These are phyloP conservation scores for Rhea pennata DNA, from an alignment of 2,113 vertebrate species.

Conservation along the genomic window DNA sequence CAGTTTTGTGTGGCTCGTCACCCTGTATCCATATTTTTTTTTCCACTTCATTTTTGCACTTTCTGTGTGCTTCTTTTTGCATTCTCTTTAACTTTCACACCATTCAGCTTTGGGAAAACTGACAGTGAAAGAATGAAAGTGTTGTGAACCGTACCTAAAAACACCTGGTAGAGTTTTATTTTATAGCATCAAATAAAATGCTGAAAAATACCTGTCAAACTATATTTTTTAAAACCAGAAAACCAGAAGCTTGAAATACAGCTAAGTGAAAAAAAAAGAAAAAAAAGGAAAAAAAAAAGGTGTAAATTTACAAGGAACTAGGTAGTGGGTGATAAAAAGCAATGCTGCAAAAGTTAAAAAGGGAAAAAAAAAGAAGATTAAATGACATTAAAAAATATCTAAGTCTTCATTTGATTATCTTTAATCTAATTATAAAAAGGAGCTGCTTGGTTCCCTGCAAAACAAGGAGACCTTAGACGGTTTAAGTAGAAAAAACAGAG, in stretches of 20 bases:
- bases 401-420: constrained; percentile 79
- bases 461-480: constrained; percentile 81
- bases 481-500: constrained; percentile 75
- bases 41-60: neutral
- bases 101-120: neutral
- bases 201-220: constrained; percentile 44
- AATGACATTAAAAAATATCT: constrained; percentile 76
- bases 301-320: constrained; percentile 65
- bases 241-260: constrained; percentile 43
- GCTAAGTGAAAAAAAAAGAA: neutral
- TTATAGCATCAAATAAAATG: constrained; percentile 55
- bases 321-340: constrained; percentile 35
- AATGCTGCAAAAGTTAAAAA: constrained; percentile 2
- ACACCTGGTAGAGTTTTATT: constrained; percentile 54
- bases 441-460: constrained; percentile 69
- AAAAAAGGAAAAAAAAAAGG: neutral
- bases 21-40: neutral
- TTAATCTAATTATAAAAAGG: constrained; percentile 82
- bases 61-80: neutral
- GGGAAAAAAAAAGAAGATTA: constrained; percentile 46
- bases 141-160: neutral
- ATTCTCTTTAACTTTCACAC: neutral
- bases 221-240: neutral
- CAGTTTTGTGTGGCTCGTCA: neutral
- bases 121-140: constrained; percentile 14